These are phyloP conservation scores for Rotaria socialis DNA, from an alignment of 2,888 invertebrate species.

Conservation along the genomic window DNA sequence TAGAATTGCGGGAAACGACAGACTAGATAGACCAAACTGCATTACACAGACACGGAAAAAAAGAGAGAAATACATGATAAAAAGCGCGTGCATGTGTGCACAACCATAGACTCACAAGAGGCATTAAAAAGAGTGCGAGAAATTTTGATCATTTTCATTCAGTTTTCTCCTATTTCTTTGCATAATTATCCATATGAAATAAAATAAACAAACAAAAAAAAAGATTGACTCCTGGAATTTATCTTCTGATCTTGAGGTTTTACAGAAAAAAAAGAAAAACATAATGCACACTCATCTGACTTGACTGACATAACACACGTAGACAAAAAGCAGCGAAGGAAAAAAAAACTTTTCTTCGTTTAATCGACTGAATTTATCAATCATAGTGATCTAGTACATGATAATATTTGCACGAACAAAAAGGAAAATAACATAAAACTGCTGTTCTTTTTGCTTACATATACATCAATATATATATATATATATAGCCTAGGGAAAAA, in stretches of 20 bases:
- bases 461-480: neutral
- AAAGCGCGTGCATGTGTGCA: constrained; percentile 12
- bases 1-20: neutral
- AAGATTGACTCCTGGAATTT: constrained; percentile 1
- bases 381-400: neutral
- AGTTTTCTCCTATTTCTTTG: neutral
- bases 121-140: neutral
- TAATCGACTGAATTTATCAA: neutral
- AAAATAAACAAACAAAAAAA: neutral
- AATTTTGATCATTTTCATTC: neutral
- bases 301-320: constrained; percentile 8
- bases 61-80: neutral
- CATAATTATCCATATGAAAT: constrained; percentile 26
- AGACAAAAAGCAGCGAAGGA: neutral
- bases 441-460: neutral
- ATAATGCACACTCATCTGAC: constrained; percentile 21
- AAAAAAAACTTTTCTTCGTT: neutral
- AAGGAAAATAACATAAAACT: neutral
- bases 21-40: constrained; percentile 10
- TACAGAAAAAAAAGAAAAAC: neutral
- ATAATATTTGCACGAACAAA: neutral
- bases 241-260: constrained; percentile 1
- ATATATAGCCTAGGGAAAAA: neutral
- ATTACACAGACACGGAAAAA: constrained; percentile 2
- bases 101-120: constrained; percentile 11